phyloP scores from a whole-genome alignment of 2,113 vertebrate genomes.

The Diadophis punctatus region DNA sequence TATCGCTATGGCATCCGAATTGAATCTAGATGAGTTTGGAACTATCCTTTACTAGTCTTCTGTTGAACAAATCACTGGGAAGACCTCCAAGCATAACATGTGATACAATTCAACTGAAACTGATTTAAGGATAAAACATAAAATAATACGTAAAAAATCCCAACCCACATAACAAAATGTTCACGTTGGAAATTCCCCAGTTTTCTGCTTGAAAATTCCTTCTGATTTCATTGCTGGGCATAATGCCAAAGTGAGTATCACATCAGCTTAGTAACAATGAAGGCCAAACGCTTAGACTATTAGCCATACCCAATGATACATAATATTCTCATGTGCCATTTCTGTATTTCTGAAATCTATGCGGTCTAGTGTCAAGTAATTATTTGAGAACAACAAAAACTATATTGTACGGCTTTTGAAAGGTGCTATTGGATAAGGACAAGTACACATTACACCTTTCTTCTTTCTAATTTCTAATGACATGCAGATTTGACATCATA shows the following conservation, averaged over 20 bases:
- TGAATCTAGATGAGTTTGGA: constrained; percentile 49
- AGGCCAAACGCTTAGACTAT: not conserved
- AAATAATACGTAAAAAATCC: not conserved
- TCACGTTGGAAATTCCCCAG: constrained; percentile 43
- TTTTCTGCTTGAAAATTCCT: constrained; percentile 45
- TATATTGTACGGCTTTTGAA: not conserved
- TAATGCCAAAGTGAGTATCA: constrained; percentile 39
- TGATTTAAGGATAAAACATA: constrained; percentile 42
- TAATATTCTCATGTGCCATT: not conserved
- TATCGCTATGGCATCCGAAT: constrained; percentile 21
- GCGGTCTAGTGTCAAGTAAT: not conserved
- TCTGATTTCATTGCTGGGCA: constrained; percentile 49
- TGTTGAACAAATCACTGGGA: constrained; percentile 41
- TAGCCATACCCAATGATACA: not conserved
- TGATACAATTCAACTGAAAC: constrained; percentile 28
- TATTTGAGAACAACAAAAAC: not conserved
- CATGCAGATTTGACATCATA: not conserved
- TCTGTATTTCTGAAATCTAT: not conserved
- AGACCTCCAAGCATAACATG: constrained; percentile 53
- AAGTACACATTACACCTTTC: not conserved
- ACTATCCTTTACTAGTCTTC: constrained; percentile 31
- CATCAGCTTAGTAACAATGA: constrained; percentile 31
- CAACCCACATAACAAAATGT: constrained; percentile 47
- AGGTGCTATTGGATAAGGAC: not conserved
- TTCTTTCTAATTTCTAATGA: not conserved